phyloP scores from a whole-genome alignment of 2,113 vertebrate genomes.

The Phrynosoma blainvillii region DNA sequence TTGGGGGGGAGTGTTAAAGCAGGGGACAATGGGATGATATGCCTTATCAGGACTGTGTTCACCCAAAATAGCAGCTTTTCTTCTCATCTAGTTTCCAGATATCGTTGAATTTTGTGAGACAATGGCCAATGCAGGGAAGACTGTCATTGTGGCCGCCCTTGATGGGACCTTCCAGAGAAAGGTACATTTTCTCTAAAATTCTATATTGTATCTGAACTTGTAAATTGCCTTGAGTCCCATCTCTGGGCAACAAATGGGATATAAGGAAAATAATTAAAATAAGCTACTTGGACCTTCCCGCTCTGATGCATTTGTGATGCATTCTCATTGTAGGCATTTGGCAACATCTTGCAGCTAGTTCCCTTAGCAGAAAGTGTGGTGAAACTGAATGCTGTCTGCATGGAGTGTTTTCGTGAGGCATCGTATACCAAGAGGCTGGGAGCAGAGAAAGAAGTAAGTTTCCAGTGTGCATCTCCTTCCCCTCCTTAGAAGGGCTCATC shows the following conservation, averaged over 20 bases:
- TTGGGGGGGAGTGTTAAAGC: too few species aligned
- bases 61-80: neutral
- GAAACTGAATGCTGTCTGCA: conserved; percentile 95
- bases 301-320: neutral
- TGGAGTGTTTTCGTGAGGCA: conserved; percentile 93
- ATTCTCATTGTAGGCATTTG: conserved; percentile 79
- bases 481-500: neutral
- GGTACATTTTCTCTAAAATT: conserved; percentile 65
- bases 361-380: conserved; percentile 95
- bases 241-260: too few species aligned
- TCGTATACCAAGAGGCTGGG: conserved; percentile 96
- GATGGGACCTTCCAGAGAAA: conserved; percentile 98
- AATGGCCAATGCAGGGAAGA: conserved; percentile 96
- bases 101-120: conserved; percentile 90
- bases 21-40: too few species aligned
- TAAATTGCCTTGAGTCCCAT: neutral
- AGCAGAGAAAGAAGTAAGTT: conserved; percentile 87
- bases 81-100: conserved; percentile 86
- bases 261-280: too few species aligned
- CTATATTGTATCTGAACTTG: neutral
- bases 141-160: conserved; percentile 91
- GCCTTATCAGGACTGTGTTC: too few species aligned
- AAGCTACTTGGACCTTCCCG: too few species aligned
- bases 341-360: conserved; percentile 91
- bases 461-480: neutral